Evolutionary conservation across 2,888 invertebrate species (phyloP).

Genomic region (Drepanosiphum platanoidis): DNA sequence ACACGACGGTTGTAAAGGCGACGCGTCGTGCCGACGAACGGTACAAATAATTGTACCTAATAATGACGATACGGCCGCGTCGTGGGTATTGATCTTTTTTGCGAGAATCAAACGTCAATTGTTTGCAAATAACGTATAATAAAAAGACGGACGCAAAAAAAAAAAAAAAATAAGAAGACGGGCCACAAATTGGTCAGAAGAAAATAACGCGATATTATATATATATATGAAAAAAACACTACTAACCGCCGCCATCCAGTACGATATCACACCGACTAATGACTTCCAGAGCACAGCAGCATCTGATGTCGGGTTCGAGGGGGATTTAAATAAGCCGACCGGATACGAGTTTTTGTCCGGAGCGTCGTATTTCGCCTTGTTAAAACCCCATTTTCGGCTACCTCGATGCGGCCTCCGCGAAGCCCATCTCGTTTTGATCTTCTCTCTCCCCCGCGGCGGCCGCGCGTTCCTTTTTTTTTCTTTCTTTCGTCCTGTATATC

Average conservation of each 20-base stretch:
- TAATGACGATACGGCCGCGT: background rate
- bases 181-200: background rate
- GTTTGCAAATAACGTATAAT: background rate
- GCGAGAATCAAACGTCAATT: background rate
- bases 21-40: too few species aligned
- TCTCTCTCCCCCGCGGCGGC: background rate
- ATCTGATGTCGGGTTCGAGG: constrained; percentile 10
- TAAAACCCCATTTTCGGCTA: constrained; percentile 1
- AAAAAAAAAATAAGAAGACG: background rate
- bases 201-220: background rate
- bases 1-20: too few species aligned
- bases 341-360: background rate
- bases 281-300: background rate
- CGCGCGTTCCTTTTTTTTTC: background rate
- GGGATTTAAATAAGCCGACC: constrained; percentile 22
- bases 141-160: too few species aligned
- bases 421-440: background rate
- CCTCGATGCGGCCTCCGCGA: background rate
- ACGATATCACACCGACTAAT: background rate
- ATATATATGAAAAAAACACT: background rate
- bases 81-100: background rate
- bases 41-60: too few species aligned
- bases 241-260: background rate
- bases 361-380: background rate
- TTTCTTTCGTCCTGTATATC: background rate